Evolutionary conservation across 2,113 vertebrate genomes (phyloP).

Genomic region (Macrotis lagotis): DNA sequence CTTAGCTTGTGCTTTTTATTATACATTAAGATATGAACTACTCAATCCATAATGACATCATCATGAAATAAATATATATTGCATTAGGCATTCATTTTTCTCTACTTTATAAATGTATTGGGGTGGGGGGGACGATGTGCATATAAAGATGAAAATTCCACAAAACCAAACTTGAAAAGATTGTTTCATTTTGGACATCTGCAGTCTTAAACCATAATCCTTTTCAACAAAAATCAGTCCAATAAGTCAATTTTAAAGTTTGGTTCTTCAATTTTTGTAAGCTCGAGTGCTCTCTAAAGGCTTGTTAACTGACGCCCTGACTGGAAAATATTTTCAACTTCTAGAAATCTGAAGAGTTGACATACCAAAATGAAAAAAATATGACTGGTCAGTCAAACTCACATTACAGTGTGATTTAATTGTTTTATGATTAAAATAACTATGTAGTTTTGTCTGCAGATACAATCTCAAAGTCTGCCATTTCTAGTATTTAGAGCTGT

Average conservation of each 20-base stretch:
- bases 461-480: not conserved
- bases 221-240: not conserved
- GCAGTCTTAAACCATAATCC: conserved; percentile 54
- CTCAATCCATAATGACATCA: conserved; percentile 11
- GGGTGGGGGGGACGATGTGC: conserved; percentile 20
- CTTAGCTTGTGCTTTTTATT: conserved; percentile 45
- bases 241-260: conserved; percentile 11
- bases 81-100: not conserved
- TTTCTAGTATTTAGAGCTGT: conserved; percentile 43
- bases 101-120: conserved; percentile 42
- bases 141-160: conserved; percentile 49
- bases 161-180: conserved; percentile 34
- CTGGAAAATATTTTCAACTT: conserved; percentile 30
- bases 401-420: not conserved
- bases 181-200: conserved; percentile 62
- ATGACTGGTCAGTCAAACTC: not conserved
- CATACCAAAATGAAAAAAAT: not conserved
- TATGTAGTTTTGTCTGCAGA: conserved; percentile 18
- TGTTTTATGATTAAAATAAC: conserved; percentile 30
- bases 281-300: conserved; percentile 37
- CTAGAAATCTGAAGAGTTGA: conserved; percentile 34
- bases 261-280: conserved; percentile 13
- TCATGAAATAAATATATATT: not conserved
- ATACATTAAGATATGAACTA: conserved; percentile 39
- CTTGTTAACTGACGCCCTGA: conserved; percentile 10